Evolutionary conservation across 1,140 invertebrate genomes (phyloP).

Genomic region (Drosophila pruinosa): DNA sequence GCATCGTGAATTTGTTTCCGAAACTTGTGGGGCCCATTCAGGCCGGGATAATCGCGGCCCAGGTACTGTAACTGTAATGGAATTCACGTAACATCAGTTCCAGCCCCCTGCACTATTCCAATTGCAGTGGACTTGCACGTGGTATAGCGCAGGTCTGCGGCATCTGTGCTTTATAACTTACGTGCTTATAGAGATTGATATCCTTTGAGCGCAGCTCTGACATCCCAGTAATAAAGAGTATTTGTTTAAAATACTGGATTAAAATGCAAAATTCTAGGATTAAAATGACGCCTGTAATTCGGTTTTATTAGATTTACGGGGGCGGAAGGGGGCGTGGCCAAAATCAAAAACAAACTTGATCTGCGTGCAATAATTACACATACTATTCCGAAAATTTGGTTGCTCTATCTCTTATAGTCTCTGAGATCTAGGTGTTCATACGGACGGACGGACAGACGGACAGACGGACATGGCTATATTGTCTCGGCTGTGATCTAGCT

Average conservation of each 20-base stretch:
- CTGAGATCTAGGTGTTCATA: no score
- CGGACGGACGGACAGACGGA: no score
- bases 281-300: no score
- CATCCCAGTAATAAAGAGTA: conserved; percentile 61
- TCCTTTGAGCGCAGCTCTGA: conserved; percentile 82
- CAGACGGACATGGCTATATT: no score
- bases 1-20: conserved; percentile 87
- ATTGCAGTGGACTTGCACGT: conserved; percentile 29
- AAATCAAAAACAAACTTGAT: no score
- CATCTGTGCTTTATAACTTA: conserved; percentile 41
- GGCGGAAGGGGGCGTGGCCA: no score
- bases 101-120: background rate
- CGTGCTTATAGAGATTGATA: conserved; percentile 79
- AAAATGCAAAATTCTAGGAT: conserved; percentile 60
- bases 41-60: conserved; percentile 92
- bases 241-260: conserved; percentile 36
- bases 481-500: no score
- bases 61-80: conserved; percentile 89
- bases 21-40: conserved; percentile 90
- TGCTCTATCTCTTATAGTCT: no score
- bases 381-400: no score
- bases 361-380: no score
- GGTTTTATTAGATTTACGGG: no score
- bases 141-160: no score
- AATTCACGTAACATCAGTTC: conserved; percentile 33